Evolutionary conservation across 2,888 invertebrate species (phyloP), one percentile per base, ranked within the genome.

Genomic region (Sympetrum striolatum): DNA sequence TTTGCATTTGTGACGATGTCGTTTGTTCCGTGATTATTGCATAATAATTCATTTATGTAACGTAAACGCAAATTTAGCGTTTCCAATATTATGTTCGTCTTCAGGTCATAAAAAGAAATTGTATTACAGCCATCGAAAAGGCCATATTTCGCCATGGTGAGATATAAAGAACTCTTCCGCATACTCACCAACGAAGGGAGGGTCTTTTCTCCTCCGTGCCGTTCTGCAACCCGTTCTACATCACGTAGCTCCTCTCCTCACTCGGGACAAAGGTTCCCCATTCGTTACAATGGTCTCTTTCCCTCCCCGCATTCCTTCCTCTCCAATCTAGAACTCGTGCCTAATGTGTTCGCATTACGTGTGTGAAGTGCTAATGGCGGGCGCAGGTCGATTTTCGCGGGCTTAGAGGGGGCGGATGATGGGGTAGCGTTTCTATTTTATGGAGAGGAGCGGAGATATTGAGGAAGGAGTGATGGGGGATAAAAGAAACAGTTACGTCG

Each of bases 301-400:
- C 58, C 58, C 14, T 48, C 25, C 25, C 53, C 53, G 2, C 44
- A 5, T 25, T 53, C 31, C 82, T 58, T 15, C 58, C 53, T 53
- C 31, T 31, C 31, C 58, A 82, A 25, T 53, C 58, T 25, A 53
- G 25, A 82, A 25, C 31, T 58, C 18, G 14, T 82, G 82, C 82
- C 58, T 82, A 82, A 82, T 82, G 82, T 31, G 82, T 58, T 82
- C 35, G 82, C 82, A 82, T 82, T 58, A 58, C 82, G 82, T 82
- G 82, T 82, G 35, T 82, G 82, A 82, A 82, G 82, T 82, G 31
- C 82, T 58, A 82, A 82, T 82, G 82, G 31, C 58, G 18, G 15
- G 15, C 14, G 18, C 1, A 5, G 82, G 82, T 82, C 31, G 82
- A 82, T 82, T 82, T 82, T 82, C 58, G 31, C 8, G 31, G 10